Base-by-base conservation (phyloP, 2,113 vertebrate genomes). In the Myxocyprinus asiaticus region DNA sequence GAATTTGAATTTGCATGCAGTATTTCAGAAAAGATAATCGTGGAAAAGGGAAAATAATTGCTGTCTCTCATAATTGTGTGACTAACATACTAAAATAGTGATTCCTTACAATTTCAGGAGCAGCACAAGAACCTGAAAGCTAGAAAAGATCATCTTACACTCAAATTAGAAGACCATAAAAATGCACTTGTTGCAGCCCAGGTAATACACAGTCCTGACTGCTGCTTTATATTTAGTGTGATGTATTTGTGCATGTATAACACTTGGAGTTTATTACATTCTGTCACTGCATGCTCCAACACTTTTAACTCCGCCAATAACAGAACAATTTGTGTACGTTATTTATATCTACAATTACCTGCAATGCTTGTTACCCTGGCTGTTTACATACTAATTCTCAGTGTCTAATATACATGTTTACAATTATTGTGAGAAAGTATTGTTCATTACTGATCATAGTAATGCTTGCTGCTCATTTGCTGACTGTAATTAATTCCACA, bases 81-180 rank as follows among this genome's bases (percentile, higher is more conserved):
- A 33, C 22, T 33, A 33, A 33, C 14, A 9, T 50, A 48, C 0
- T 6, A 5, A 15, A 67, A 50, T 22, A 9, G 6, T 58, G n/a
- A 7, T 15, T 17, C 11, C 53, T 5, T 55, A 56, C 8, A 14
- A 47, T 74, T 86, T 65, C 81, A 91, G 91, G 67, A 88, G 80
- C 92, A 94, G 85, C 96, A 98, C 92, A 96, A 96, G 91, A 93
- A 92, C 86, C 94, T 99, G 86, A 94, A 96, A 88, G 90, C 91
- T 33, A 87, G 95, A 22, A 96, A 98, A 82, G 92, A 95, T 79
- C 91, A 95, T 81, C 95, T 99, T 86, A 92, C 93, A 94, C 90
- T 97, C 93, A 96, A 93, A 77, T 80, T 99, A 90, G 94, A 98
- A 89, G 96, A 96, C 94, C 96, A 99, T 95, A 98, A 96, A 95